Evolutionary conservation across 64 coral and sea anemone genomes (phyloP), one percentile per base, ranked within the genome.

Genomic region (Acropora yongei): DNA sequence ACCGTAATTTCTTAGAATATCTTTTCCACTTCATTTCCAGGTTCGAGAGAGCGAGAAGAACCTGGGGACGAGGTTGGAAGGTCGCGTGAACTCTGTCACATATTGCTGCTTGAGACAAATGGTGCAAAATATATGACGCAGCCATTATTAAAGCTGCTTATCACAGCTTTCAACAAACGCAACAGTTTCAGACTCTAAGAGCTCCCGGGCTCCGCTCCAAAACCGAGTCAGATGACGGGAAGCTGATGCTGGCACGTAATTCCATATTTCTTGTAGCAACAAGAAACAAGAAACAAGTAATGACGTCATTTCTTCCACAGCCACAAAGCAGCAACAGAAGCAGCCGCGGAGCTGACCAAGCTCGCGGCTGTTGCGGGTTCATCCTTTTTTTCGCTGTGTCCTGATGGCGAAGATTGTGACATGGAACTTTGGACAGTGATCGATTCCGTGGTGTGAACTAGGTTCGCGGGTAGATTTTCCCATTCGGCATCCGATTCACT

Each of bases 241-340:
- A 74, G 71, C 67, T 1, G 30, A 71, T 19, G 30, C 17, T 18
- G 67, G 67, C 30, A 14, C 1, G 12, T 14, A 71, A 71, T 17
- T 18, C 30, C 17, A 5, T 4, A 13, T 7, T 71, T 18, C 12
- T 5, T 10, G 12, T n/a, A 71, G 1, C 16, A 63, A 63, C 8
- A 79, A 48, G 19, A 44, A 40, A 16, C n/a, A 77, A 50, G 2
- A 30, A 30, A 30, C 30, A 30, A 30, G 44, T 30, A 30, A 30
- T 30, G 30, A 6, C 71, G 80, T 87, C 79, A 96, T 80, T 84
- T 92, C 82, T 96, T 96, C 95, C 95, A 96, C 30, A 91, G 95
- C 95, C 95, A 96, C 4, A 96, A 53, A 8, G 95, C 95, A n/a
- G 95, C 95, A n/a, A 96, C 95, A 58, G 95, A 96, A 41, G 95